phyloP scores from a whole-genome alignment of 1,140 invertebrate genomes.

The Yoshiicerus persimilis region DNA sequence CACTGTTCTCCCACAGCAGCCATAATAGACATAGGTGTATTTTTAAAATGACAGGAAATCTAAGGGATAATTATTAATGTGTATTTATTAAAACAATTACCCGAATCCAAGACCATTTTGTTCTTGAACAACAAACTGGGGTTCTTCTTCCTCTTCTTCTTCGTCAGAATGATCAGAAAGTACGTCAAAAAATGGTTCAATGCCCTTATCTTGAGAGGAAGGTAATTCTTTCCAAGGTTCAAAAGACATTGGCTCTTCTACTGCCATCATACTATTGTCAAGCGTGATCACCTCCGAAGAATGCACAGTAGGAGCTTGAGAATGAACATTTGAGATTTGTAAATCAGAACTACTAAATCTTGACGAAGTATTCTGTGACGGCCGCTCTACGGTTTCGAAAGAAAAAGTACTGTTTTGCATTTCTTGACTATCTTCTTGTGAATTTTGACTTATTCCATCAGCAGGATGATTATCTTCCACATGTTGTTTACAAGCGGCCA shows the following conservation, averaged over 20 bases:
- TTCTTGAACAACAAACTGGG: neutral
- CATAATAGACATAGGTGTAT: too few relatives aligned
- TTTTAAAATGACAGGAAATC: neutral
- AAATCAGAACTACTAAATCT: neutral
- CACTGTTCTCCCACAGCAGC: neutral
- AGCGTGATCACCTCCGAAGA: neutral
- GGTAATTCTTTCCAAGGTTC: neutral
- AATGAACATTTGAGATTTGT: neutral
- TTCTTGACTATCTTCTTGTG: neutral
- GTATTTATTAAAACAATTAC: neutral
- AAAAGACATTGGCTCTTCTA: neutral
- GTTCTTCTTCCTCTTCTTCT: neutral
- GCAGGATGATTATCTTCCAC: neutral
- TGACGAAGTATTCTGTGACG: neutral
- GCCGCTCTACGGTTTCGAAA: neutral
- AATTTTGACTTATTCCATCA: too few relatives aligned
- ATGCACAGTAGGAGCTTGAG: neutral
- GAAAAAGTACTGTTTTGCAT: neutral
- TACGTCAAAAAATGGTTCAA: neutral
- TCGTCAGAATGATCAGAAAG: neutral
- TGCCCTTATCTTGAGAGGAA: neutral
- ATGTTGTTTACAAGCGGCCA: neutral
- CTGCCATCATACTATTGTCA: neutral
- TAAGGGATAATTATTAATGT: neutral
- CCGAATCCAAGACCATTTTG: neutral